Evolutionary conservation across 2,888 invertebrate genomes (phyloP).

Genomic region (Microplitis deprimator): DNA sequence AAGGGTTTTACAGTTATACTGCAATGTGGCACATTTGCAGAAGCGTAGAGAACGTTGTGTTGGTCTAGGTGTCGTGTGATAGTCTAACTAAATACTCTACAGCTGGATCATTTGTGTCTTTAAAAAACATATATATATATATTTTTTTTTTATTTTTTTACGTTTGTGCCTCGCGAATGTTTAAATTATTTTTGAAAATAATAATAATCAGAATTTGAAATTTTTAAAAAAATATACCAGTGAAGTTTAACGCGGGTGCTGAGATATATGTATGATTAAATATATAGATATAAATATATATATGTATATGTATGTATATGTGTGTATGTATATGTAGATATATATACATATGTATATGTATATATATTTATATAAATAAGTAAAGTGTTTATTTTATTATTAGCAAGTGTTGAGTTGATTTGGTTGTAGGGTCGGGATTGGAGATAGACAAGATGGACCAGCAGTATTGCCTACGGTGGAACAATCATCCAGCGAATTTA

Average conservation of each 20-base stretch:
- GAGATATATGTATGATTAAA: neutral
- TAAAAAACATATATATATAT: constrained; percentile 4
- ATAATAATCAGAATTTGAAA: neutral
- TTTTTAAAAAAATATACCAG: neutral
- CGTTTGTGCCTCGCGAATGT: neutral
- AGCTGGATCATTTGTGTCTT: constrained; percentile 38
- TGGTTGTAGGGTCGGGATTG: constrained; percentile 68
- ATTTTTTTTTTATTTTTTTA: neutral
- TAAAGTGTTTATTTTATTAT: constrained; percentile 40
- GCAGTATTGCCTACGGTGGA: constrained; percentile 95
- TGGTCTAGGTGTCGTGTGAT: constrained; percentile 59
- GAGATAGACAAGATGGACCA: constrained; percentile 78
- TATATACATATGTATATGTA: constrained; percentile 18
- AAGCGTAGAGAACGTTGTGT: constrained; percentile 68
- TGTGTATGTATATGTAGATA: neutral
- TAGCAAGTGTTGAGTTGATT: constrained; percentile 58
- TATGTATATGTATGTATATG: neutral
- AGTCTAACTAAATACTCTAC: constrained; percentile 48
- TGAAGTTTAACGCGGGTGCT: neutral
- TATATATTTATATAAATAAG: constrained; percentile 14
- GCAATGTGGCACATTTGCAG: constrained; percentile 72
- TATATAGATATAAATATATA: neutral
- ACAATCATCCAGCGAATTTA: constrained; percentile 93
- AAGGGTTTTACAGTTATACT: constrained; percentile 72
- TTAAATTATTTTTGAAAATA: neutral